phyloP scores from a whole-genome alignment of 2,797 vertebrate genomes.

The Hybognathus amarus region DNA sequence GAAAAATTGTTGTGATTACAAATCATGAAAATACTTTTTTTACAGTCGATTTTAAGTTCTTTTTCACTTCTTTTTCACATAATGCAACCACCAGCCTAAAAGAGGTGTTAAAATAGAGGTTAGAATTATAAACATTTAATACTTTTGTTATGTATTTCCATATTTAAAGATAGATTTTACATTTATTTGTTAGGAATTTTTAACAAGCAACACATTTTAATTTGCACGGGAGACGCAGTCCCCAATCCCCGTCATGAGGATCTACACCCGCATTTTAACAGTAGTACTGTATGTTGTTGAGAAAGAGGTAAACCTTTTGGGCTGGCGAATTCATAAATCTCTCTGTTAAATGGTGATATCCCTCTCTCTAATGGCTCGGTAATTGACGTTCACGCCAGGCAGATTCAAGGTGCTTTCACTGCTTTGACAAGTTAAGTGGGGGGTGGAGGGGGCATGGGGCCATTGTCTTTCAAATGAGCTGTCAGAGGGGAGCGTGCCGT shows the following conservation, averaged over 20 bases:
- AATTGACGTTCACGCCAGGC: conserved; percentile 55
- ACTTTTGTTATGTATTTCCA: neutral
- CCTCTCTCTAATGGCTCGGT: conserved; percentile 47
- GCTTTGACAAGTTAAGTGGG: conserved; percentile 83
- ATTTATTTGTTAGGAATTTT: neutral
- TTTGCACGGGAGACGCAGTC: no score
- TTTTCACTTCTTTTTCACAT: neutral
- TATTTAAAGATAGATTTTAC: neutral
- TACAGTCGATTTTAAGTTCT: no score
- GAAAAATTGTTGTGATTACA: no score
- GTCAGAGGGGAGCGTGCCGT: conserved; percentile 72
- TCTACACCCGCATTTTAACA: neutral
- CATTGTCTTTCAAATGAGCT: conserved; percentile 85
- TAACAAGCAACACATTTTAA: neutral
- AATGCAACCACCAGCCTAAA: neutral
- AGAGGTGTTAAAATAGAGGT: neutral
- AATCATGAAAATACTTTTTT: no score
- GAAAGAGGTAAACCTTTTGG: conserved; percentile 13
- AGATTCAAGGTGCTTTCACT: conserved; percentile 76
- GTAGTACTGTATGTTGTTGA: neutral
- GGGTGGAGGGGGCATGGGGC: conserved; percentile 60
- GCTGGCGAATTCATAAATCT: conserved; percentile 24
- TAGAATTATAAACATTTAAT: neutral
- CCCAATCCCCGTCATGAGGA: neutral
- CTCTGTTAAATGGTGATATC: conserved; percentile 20